phyloP scores from a whole-genome alignment of 2,888 invertebrate species.

The Sicus ferrugineus region DNA sequence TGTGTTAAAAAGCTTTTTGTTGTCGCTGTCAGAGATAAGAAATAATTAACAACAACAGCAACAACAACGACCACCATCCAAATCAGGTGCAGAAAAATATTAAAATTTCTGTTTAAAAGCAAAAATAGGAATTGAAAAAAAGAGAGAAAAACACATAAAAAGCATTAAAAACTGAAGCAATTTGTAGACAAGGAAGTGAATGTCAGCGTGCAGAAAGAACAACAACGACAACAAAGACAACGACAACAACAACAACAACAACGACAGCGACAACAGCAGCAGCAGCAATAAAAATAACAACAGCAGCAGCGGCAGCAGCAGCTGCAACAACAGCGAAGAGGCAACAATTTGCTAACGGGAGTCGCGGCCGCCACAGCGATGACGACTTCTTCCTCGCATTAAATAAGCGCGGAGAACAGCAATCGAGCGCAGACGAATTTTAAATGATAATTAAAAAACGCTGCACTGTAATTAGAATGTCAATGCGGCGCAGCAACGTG shows the following conservation, averaged over 20 bases:
- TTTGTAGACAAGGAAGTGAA: conserved; percentile 6
- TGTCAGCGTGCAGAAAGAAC: background rate
- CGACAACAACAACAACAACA: background rate
- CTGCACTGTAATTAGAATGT: conserved; percentile 1
- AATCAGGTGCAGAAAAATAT: background rate
- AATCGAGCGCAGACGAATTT: background rate
- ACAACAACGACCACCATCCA: background rate
- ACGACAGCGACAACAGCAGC: background rate
- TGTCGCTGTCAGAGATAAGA: conserved; percentile 23
- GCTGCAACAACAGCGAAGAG: background rate
- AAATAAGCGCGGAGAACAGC: background rate
- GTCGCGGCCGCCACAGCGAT: background rate
- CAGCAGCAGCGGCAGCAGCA: background rate
- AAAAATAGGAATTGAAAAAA: background rate
- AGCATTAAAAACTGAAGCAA: background rate
- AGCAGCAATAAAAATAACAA: background rate
- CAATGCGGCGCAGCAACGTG: background rate
- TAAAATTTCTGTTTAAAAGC: background rate
- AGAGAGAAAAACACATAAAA: background rate
- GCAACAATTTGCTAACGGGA: background rate
- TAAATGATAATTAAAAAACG: background rate
- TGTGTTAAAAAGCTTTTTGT: conserved; percentile 32
- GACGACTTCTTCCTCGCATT: conserved; percentile 2
- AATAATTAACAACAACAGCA: background rate
- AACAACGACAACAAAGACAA: background rate